Percentiles rank a stretch among this genome's conserved stretches.
Conservation (phyloP, 2,888 invertebrate genomes). For the Agrochola lychnidis region DNA sequence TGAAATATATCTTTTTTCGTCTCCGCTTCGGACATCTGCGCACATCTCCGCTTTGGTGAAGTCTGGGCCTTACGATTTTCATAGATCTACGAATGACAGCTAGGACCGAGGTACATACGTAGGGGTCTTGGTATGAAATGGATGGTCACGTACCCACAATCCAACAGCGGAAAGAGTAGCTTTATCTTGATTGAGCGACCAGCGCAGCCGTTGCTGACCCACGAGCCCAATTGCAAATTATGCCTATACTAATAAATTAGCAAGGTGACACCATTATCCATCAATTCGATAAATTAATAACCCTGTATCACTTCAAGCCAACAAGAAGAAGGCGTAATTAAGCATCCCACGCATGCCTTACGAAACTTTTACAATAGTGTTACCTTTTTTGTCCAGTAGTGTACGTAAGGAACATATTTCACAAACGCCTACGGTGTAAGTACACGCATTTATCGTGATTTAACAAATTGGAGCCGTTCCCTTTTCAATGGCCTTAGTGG, state of each 20-base stretch:
- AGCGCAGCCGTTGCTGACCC: background rate
- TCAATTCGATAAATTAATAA: background rate
- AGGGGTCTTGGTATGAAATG: background rate
- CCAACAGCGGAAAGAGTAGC: background rate
- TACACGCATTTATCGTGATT: conserved; percentile 59
- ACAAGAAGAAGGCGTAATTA: background rate
- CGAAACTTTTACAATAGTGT: conserved; percentile 25
- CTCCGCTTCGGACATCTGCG: no score
- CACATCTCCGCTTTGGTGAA: no score
- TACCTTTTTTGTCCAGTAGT: conserved; percentile 20
- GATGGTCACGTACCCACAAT: background rate
- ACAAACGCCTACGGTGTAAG: conserved; percentile 51
- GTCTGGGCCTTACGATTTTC: no score
- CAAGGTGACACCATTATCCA: background rate
- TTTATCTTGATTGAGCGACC: background rate
- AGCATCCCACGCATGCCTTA: conserved; percentile 3
- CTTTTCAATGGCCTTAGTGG: conserved; percentile 60
- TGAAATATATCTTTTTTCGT: no score
- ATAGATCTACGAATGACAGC: no score
- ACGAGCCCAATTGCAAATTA: background rate
- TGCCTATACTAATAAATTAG: conserved; percentile 6
- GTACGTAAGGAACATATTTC: conserved; percentile 48
- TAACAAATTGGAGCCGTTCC: conserved; percentile 66
- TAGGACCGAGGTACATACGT: no score
- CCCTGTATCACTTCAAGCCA: background rate